phyloP scores from a whole-genome alignment of 2,797 vertebrate species.

The Lagocephalus sceleratus region DNA sequence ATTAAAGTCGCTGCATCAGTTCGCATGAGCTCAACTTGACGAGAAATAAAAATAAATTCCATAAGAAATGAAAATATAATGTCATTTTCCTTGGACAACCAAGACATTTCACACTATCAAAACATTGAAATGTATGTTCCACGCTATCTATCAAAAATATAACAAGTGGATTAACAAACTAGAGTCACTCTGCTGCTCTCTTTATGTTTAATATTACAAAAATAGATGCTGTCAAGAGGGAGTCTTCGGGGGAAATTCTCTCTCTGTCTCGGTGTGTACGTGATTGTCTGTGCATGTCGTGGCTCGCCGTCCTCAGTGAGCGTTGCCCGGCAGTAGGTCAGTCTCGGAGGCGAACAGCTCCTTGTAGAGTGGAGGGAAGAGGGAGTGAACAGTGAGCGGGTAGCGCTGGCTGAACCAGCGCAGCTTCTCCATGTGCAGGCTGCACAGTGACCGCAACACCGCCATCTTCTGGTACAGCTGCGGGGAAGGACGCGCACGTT shows the following conservation, averaged over 20 bases:
- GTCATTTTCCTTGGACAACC: slow-evolving; percentile 17
- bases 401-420: slow-evolving; percentile 76
- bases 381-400: slow-evolving; percentile 71
- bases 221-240: slow-evolving; percentile 63
- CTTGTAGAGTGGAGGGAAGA: slow-evolving; percentile 89
- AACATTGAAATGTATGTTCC: slow-evolving; percentile 36
- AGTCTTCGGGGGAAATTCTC: slow-evolving; percentile 20
- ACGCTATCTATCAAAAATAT: slow-evolving; percentile 37
- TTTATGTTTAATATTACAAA: slow-evolving; percentile 62
- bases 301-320: slow-evolving; percentile 48
- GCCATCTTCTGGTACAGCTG: slow-evolving; percentile 78
- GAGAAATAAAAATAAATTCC: neutral
- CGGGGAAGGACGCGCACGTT: slow-evolving; percentile 25
- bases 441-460: slow-evolving; percentile 73
- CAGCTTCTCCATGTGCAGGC: slow-evolving; percentile 79
- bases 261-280: slow-evolving; percentile 2
- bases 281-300: slow-evolving; percentile 14
- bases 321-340: slow-evolving; percentile 65
- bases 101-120: slow-evolving; percentile 43
- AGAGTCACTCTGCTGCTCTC: slow-evolving; percentile 26
- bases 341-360: slow-evolving; percentile 86
- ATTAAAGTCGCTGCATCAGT: neutral
- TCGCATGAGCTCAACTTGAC: too few relatives aligned
- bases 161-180: slow-evolving; percentile 18
- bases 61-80: slow-evolving; percentile 14